Conservation (phyloP, 2,888 invertebrate species). For the Nephrotoma flavescens region DNA sequence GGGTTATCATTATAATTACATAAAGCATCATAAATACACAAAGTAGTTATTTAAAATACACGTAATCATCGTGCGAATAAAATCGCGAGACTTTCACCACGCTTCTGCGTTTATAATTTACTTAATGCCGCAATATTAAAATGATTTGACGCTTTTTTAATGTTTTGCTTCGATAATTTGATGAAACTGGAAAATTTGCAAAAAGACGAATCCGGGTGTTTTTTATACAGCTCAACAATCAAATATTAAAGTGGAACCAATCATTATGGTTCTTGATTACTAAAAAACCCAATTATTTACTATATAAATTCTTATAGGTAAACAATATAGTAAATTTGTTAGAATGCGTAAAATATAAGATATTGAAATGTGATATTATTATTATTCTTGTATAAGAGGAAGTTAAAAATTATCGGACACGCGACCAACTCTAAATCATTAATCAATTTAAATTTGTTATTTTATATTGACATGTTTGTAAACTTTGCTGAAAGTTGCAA, state of each 20-base stretch:
- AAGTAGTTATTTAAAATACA: no score
- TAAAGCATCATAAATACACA: no score
- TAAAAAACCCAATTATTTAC: not conserved
- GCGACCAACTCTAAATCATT: not conserved
- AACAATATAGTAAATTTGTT: not conserved
- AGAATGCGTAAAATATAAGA: not conserved
- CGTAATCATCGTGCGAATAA: no score
- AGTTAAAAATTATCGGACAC: not conserved
- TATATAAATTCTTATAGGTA: not conserved
- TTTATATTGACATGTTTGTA: no score
- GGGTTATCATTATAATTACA: no score
- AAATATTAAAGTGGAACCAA: not conserved
- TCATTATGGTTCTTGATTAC: no score
- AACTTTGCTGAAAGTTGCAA: no score
- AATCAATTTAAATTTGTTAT: not conserved
- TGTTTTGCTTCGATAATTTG: not conserved
- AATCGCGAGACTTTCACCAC: no score
- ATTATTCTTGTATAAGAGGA: not conserved
- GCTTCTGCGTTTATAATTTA: not conserved
- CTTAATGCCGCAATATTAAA: not conserved
- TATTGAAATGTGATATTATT: no score
- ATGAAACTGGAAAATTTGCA: not conserved
- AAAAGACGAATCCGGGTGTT: not conserved
- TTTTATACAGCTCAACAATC: not conserved
- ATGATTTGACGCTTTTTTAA: not conserved